phyloP scores from a whole-genome alignment of 2,113 vertebrate genomes.

The Pedionomus torquatus region DNA sequence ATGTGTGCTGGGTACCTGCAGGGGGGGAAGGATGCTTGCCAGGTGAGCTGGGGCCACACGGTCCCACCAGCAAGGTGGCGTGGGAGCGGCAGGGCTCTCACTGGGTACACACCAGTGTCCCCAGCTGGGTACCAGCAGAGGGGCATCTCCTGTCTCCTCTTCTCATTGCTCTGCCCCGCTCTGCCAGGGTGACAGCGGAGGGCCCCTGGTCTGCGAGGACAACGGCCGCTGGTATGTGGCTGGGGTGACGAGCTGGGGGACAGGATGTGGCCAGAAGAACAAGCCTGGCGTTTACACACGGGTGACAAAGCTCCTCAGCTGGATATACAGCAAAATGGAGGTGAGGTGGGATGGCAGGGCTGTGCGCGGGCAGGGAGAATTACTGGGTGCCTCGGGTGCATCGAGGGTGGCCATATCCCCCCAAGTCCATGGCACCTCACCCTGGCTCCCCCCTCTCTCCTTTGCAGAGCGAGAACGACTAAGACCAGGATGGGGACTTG shows the following conservation, averaged over 20 bases:
- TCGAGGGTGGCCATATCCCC: rapidly evolving
- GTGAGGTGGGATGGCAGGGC: slow-evolving; percentile 62
- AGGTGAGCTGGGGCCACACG: slow-evolving; percentile 71
- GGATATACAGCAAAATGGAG: slow-evolving; percentile 92
- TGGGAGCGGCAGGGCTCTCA: rapidly evolving
- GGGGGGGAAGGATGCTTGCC: slow-evolving; percentile 90
- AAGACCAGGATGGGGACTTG: not conserved
- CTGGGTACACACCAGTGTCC: too few relatives aligned
- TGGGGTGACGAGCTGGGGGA: slow-evolving; percentile 93
- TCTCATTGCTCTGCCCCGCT: not conserved
- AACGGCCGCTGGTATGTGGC: slow-evolving; percentile 80
- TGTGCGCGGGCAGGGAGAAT: rapidly evolving
- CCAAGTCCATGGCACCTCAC: not conserved
- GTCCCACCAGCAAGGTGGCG: rapidly evolving
- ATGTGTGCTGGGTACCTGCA: slow-evolving; percentile 87
- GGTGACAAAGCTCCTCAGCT: slow-evolving; percentile 81
- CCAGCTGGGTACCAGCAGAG: not conserved
- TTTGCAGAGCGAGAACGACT: slow-evolving; percentile 37
- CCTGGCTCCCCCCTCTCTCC: not conserved
- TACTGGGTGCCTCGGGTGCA: rapidly evolving
- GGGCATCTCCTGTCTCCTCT: not conserved
- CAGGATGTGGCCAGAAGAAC: slow-evolving; percentile 84
- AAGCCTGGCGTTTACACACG: slow-evolving; percentile 90
- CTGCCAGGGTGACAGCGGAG: slow-evolving; percentile 91
- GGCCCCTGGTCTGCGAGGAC: slow-evolving; percentile 87